Evolutionary conservation across 2,888 invertebrate species (phyloP).

Genomic region (Clostera curtula): DNA sequence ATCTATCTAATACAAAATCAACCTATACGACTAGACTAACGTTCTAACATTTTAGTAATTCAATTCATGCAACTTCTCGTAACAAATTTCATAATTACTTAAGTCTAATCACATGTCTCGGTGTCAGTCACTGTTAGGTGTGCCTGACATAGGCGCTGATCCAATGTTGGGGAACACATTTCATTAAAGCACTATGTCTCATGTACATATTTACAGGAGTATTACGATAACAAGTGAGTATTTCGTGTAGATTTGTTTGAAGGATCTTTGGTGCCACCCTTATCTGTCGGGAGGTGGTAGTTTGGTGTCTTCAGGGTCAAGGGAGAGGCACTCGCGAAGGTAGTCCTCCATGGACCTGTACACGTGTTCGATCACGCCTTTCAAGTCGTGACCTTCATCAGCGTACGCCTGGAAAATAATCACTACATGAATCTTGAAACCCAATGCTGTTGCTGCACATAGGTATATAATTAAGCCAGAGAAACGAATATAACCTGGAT

Average conservation of each 20-base stretch:
- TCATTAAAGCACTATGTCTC: conserved; percentile 64
- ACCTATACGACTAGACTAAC: conserved; percentile 32
- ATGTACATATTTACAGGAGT: conserved; percentile 68
- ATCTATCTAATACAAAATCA: conserved; percentile 37
- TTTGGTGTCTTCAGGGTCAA: conserved; percentile 85
- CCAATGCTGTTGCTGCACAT: too few species aligned
- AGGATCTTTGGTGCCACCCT: conserved; percentile 20
- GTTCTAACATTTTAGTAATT: conserved; percentile 30
- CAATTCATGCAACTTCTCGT: conserved; percentile 34
- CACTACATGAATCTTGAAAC: too few species aligned
- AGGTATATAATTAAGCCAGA: too few species aligned
- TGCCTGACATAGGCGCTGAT: conserved; percentile 29
- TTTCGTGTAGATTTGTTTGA: conserved; percentile 9
- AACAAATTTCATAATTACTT: conserved; percentile 43
- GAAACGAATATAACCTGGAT: too few species aligned
- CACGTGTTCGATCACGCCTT: conserved; percentile 91
- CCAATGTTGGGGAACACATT: conserved; percentile 61
- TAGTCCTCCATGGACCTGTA: conserved; percentile 96
- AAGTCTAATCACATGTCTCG: conserved; percentile 25
- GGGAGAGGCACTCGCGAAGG: conserved; percentile 91
- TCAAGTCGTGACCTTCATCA: conserved; percentile 90
- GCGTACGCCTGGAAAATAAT: conserved; percentile 87
- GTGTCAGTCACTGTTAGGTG: conserved; percentile 19
- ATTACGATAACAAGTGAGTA: conserved; percentile 41
- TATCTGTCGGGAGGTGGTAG: conserved; percentile 77